Conservation (phyloP, 1,140 invertebrate genomes). For the Drosophila biarmipes region DNA sequence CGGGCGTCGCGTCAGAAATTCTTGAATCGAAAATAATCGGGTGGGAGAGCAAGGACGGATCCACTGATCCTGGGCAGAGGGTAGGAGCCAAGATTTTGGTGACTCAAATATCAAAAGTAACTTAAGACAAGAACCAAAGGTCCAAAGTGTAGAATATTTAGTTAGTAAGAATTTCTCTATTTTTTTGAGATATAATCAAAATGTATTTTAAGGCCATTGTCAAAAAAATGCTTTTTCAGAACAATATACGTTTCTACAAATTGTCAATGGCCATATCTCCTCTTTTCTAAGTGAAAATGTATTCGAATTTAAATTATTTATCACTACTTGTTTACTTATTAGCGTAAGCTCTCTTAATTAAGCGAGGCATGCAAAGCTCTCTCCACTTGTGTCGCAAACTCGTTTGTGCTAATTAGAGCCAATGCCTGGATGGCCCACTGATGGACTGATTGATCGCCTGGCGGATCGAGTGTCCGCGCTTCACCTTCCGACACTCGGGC, state of each 20-base stretch:
- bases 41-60: background rate
- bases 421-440: constrained; percentile 6
- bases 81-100: background rate
- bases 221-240: no score
- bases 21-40: constrained; percentile 10
- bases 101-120: no score
- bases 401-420: constrained; percentile 23
- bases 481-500: constrained; percentile 34
- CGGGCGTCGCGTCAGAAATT: constrained; percentile 18
- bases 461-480: constrained; percentile 1
- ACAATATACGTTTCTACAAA: no score
- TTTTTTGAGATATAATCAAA: no score
- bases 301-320: constrained; percentile 16
- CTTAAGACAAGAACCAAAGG: no score
- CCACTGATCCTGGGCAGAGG: background rate
- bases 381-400: constrained; percentile 30
- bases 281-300: constrained; percentile 5
- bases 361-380: constrained; percentile 19
- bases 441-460: constrained; percentile 15
- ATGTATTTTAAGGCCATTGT: no score
- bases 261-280: no score
- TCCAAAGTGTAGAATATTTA: no score
- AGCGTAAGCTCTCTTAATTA: constrained; percentile 28
- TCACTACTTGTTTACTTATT: constrained; percentile 32
- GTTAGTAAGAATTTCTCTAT: no score